Base-by-base conservation (phyloP, 1,140 invertebrate genomes). In the Drosophila melanogaster region DNA sequence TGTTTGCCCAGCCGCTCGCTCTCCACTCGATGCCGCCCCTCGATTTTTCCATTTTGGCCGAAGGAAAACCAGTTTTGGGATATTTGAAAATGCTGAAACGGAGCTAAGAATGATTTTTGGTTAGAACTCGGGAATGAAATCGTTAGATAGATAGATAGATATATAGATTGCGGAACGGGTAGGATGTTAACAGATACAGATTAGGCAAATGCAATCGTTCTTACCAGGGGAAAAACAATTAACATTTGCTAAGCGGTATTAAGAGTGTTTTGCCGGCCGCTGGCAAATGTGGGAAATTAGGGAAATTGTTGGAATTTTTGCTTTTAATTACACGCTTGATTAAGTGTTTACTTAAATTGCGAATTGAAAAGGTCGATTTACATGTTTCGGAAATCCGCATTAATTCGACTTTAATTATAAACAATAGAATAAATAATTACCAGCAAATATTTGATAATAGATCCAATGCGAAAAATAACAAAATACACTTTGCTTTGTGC, bases 1-100 rank as follows among this genome's bases (percentile, higher is more conserved):
- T 84, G 80, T 84, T 84, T 83, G 51, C 59, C 51, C 43, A 47
- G 66, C 43, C 14, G 26, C 40, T 37, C 14, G 26, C 40, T 37
- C 40, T 11, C 6, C 1, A 26, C 19, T 3, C n/a, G 7, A 3
- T 33, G n/a, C n/a, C 26, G 1, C 11, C 40, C 37, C 53, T 26
- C n/a, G 12, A 22, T 26, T 14, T 26, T 30, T 15, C 35, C 14
- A 5, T n/a, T 50, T 49, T 22, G 17, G 12, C 10, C 14, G 58
- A 22, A 8, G 33, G 26, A 70, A 66, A 71, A 70, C 67, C 67
- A 70, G 67, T 71, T 71, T 70, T 41, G 10, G 24, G 62, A 40
- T 69, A 70, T 70, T 70, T 57, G 61, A 64, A 57, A 54, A 64
- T 64, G 40, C 51, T 41, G 30, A 35, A 64, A 26, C 30, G 33